Conservation (phyloP, 2,797 vertebrate genomes). For the Coccyzus lansbergi region DNA sequence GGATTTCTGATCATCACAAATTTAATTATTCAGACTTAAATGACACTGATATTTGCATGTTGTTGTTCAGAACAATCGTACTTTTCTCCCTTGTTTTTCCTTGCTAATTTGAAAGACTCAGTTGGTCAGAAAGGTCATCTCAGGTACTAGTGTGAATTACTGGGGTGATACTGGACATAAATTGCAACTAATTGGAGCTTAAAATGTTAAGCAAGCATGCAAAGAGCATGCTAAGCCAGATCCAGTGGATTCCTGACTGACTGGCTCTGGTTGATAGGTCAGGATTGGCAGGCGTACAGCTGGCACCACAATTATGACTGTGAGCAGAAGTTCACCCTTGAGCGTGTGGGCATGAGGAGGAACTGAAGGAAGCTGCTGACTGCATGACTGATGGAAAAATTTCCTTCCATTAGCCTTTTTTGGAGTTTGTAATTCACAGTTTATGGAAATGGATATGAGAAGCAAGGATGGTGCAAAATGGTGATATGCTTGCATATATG, state of each 20-base stretch:
- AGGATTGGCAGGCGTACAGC: neutral
- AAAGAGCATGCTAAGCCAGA: neutral
- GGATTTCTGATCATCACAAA: neutral
- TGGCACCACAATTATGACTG: neutral
- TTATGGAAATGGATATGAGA: neutral
- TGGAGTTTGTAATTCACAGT: neutral
- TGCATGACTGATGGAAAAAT: neutral
- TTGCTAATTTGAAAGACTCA: constrained; percentile 57
- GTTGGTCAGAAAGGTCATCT: neutral
- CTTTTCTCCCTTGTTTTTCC: neutral
- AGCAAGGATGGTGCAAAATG: neutral
- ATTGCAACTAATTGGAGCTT: constrained; percentile 33
- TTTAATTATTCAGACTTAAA: constrained; percentile 1
- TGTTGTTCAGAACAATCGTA: neutral
- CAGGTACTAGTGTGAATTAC: neutral
- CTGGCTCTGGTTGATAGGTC: neutral
- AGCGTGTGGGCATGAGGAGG: neutral
- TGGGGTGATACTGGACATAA: neutral
- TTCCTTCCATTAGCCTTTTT: neutral
- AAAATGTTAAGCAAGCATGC: constrained; percentile 46
- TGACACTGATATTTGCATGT: neutral
- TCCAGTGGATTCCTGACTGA: neutral
- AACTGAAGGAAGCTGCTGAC: neutral
- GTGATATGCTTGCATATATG: neutral
- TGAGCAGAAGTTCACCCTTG: neutral